Evolutionary conservation across 2,113 vertebrate genomes (phyloP).

Genomic region (Narcine bancroftii): DNA sequence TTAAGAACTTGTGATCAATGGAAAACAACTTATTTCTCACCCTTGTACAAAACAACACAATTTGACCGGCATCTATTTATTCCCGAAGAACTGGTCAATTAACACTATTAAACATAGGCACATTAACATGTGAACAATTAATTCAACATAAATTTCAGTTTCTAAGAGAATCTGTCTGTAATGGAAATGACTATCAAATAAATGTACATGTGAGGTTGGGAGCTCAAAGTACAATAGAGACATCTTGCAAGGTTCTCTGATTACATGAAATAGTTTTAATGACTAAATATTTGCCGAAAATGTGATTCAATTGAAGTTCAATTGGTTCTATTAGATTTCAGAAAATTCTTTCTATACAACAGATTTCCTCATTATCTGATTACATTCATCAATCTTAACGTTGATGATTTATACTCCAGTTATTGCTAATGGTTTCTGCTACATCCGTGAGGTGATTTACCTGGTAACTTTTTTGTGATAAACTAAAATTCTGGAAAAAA

Average conservation of each 20-base stretch:
- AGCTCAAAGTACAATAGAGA: background rate
- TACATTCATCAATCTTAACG: background rate
- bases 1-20: no score
- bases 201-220: background rate
- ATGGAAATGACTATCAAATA: background rate
- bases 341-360: background rate
- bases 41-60: background rate
- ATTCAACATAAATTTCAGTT: background rate
- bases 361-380: background rate
- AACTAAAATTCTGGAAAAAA: no score
- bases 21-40: background rate
- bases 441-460: background rate
- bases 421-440: background rate
- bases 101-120: background rate
- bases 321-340: background rate
- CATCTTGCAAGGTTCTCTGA: background rate
- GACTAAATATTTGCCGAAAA: background rate
- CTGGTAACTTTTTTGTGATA: background rate
- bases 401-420: background rate
- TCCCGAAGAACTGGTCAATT: background rate
- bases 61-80: background rate
- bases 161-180: background rate
- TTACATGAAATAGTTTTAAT: background rate
- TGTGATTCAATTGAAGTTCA: background rate
- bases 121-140: background rate